These are phyloP conservation scores for Caerostris darwini DNA, from an alignment of 1,140 invertebrate species.

Conservation along the genomic window DNA sequence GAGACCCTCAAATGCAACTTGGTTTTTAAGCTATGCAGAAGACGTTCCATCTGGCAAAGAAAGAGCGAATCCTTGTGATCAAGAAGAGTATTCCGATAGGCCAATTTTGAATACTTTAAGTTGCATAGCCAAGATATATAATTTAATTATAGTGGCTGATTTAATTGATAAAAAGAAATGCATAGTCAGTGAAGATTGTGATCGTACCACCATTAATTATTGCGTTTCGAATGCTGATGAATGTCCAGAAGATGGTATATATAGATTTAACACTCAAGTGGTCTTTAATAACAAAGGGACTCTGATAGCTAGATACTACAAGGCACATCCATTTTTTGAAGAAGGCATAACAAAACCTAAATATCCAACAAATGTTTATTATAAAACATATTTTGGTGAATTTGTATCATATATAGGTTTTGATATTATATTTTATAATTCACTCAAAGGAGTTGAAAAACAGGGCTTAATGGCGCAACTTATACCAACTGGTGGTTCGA, in stretches of 20 bases:
- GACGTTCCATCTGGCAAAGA: slow-evolving; percentile 27
- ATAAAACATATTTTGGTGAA: slow-evolving; percentile 83
- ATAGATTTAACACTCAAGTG: slow-evolving; percentile 87
- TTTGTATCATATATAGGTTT: slow-evolving; percentile 91
- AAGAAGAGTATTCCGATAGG: slow-evolving; percentile 4
- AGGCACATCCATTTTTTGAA: slow-evolving; percentile 88
- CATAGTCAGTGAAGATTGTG: slow-evolving; percentile 75
- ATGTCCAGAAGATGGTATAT: background rate
- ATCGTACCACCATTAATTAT: background rate
- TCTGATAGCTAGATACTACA: slow-evolving; percentile 87
- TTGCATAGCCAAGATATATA: slow-evolving; percentile 83
- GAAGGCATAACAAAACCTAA: slow-evolving; percentile 83
- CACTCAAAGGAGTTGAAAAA: slow-evolving; percentile 83
- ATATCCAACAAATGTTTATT: slow-evolving; percentile 84
- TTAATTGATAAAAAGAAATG: slow-evolving; percentile 86
- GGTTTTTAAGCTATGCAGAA: background rate
- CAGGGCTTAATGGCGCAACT: slow-evolving; percentile 86
- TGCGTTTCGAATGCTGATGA: background rate
- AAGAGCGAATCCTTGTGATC: slow-evolving; percentile 34
- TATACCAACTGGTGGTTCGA: slow-evolving; percentile 89
- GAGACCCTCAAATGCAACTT: background rate
- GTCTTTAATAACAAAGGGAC: slow-evolving; percentile 87
- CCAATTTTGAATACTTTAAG: slow-evolving; percentile 82
- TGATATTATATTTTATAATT: slow-evolving; percentile 87
- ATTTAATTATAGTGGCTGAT: slow-evolving; percentile 88